Conservation (phyloP, 2,888 invertebrate species). For the Coleophora flavipennella region DNA sequence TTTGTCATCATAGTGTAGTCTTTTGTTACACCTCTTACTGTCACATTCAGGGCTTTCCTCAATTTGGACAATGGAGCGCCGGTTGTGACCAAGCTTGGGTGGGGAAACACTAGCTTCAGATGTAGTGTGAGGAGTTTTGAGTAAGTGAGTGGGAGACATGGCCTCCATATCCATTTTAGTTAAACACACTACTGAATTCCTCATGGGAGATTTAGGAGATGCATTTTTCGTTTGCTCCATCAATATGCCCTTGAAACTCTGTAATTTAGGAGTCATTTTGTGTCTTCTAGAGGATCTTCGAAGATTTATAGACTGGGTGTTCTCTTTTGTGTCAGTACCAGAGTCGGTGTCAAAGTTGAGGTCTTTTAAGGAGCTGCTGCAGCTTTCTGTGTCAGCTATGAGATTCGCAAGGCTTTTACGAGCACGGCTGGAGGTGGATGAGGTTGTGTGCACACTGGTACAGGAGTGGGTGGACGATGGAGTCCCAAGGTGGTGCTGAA, state of each 20-base stretch:
- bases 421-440: constrained; percentile 58
- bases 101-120: constrained; percentile 48
- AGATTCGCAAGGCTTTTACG: constrained; percentile 58
- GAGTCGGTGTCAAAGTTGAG: constrained; percentile 64
- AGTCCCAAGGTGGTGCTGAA: constrained; percentile 53
- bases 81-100: constrained; percentile 49
- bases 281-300: constrained; percentile 35
- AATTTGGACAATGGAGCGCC: constrained; percentile 44
- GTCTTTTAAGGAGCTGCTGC: constrained; percentile 66
- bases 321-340: constrained; percentile 60
- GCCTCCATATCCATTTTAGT: constrained; percentile 51
- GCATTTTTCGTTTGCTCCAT: constrained; percentile 51
- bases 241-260: constrained; percentile 55
- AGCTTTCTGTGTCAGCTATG: constrained; percentile 65
- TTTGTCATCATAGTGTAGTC: constrained; percentile 47
- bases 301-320: constrained; percentile 48
- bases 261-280: constrained; percentile 47
- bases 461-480: constrained; percentile 62
- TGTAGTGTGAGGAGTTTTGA: constrained; percentile 57
- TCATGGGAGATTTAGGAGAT: constrained; percentile 41
- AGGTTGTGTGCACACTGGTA: constrained; percentile 49
- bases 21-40: constrained; percentile 52
- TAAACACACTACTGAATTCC: constrained; percentile 39
- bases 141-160: constrained; percentile 51
- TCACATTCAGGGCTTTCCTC: constrained; percentile 56